phyloP scores from a whole-genome alignment of 1,140 invertebrate species.

The Ladona fulva region DNA sequence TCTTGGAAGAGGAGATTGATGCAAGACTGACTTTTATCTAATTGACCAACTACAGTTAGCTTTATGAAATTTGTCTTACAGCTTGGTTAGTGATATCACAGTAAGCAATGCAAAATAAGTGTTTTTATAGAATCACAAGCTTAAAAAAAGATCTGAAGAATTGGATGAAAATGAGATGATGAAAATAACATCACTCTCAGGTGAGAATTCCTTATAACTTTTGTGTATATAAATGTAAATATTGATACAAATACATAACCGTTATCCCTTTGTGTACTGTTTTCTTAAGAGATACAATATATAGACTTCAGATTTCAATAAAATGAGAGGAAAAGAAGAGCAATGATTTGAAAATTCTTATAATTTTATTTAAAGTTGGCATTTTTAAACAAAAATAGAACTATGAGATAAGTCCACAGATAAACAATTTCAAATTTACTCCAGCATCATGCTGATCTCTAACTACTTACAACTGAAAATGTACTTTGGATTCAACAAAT shows the following conservation, averaged over 20 bases:
- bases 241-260: neutral
- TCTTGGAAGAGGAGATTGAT: neutral
- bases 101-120: neutral
- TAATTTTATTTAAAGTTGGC: too few species aligned
- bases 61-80: neutral
- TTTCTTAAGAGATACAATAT: too few species aligned
- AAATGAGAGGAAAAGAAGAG: too few species aligned
- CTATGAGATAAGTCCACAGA: too few species aligned
- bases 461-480: too few species aligned
- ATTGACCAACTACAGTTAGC: neutral
- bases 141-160: neutral
- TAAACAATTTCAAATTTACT: too few species aligned
- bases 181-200: neutral
- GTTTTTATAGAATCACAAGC: neutral
- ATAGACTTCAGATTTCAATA: too few species aligned
- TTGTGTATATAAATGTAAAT: neutral
- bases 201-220: neutral
- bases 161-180: neutral
- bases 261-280: too few species aligned
- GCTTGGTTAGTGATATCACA: neutral
- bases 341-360: too few species aligned
- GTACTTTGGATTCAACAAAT: too few species aligned
- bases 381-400: too few species aligned
- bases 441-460: too few species aligned
- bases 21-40: conserved; percentile 5